phyloP scores from a whole-genome alignment of 1,140 invertebrate species.

The Leptoteleia sp. region DNA sequence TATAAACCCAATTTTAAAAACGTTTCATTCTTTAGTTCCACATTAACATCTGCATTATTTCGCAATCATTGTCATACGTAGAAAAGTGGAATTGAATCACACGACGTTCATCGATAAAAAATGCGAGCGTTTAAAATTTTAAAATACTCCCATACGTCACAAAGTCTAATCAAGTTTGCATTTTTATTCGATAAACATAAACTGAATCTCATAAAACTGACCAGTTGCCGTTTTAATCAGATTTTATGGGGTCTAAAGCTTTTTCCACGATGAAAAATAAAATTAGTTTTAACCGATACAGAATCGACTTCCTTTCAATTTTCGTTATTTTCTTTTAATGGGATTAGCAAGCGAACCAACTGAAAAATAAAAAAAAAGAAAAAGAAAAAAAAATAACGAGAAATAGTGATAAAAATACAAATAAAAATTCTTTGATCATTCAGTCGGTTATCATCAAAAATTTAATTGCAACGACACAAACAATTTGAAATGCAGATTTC shows the following conservation, averaged over 20 bases:
- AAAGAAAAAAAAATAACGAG: not conserved
- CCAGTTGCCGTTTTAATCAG: constrained; percentile 32
- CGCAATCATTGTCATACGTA: too few species aligned
- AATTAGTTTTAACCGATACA: constrained; percentile 46
- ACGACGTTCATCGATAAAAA: too few species aligned
- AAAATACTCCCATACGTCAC: not conserved
- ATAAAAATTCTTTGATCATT: not conserved
- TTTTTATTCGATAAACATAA: constrained; percentile 40
- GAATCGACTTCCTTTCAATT: constrained; percentile 17
- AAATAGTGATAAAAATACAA: not conserved
- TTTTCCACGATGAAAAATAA: constrained; percentile 21
- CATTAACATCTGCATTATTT: too few species aligned
- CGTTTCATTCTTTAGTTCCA: too few species aligned
- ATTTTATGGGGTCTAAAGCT: constrained; percentile 26
- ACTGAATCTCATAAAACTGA: constrained; percentile 30
- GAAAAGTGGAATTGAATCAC: too few species aligned
- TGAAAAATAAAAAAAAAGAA: not conserved
- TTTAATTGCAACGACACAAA: not conserved
- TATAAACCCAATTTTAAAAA: too few species aligned
- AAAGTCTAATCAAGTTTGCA: constrained; percentile 21
- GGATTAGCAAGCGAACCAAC: not conserved
- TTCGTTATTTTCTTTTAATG: constrained; percentile 18
- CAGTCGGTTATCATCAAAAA: not conserved
- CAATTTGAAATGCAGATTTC: constrained; percentile 1
- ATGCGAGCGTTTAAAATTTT: constrained; percentile 6